Base-by-base conservation (phyloP, 2,797 vertebrate genomes). In the Siniperca scherzeri region DNA sequence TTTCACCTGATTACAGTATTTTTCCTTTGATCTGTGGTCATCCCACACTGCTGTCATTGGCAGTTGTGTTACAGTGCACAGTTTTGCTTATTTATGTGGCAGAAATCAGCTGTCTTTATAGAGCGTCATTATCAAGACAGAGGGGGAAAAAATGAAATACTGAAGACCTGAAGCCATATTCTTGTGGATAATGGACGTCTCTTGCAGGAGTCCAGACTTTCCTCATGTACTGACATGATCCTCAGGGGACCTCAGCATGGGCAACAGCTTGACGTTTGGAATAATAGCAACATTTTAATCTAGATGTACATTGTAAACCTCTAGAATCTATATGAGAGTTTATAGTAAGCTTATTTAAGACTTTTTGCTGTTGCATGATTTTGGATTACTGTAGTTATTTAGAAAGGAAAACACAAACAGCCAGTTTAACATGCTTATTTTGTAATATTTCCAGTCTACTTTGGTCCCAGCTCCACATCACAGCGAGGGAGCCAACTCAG, bases 401-500 rank as follows among this genome's bases (percentile, higher is more conserved):
- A 30, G 30, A 30, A 30, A 30, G 30, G 30, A 30, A 30, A 30
- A 30, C 30, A 30, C 30, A 30, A 30, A 30, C 30, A 30, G 30
- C 30, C 30, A 30, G 30, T 30, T 30, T 30, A 30, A 30, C 30
- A 30, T 30, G 30, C 30, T 30, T 30, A 30, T 30, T 30, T 30
- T 30, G 30, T 60, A 33, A 74, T 48, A 64, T 78, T 27, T 64
- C 13, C 30, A 68, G 57, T 74, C 55, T 25, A 6, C 53, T 80
- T 25, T 66, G 77, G 67, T 73, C 60, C 25, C 62, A 68, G 73
- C 66, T 83, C 74, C 52, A 48, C 72, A 69, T 78, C 66, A 53
- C 73, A 46, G 69, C 27, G 5, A 21, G 7, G 21, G 77, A 74
- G 57, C 44, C 78, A 69, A 73, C 65, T 77, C 71, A 27, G 91